These are phyloP conservation scores for Talpa occidentalis DNA, from an alignment of 2,113 vertebrate genomes.

Conservation along the genomic window DNA sequence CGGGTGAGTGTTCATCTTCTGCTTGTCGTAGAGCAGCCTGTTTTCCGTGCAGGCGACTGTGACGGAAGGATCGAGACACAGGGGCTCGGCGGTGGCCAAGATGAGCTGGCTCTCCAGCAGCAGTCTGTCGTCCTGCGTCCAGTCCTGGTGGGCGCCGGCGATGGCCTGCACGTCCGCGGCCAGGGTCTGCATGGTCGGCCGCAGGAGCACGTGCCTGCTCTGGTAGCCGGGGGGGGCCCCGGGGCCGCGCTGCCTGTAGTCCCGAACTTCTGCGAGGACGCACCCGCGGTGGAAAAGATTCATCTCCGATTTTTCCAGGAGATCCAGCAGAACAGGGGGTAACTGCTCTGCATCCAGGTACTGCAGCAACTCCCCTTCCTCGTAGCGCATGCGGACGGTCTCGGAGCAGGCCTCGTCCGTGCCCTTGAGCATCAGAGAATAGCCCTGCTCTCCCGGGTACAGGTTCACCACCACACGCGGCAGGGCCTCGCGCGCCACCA, in stretches of 20 bases:
- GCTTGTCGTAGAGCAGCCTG: conserved; percentile 94
- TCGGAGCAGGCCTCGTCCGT: conserved; percentile 94
- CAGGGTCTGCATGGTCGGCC: conserved; percentile 96
- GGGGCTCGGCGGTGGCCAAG: conserved; percentile 94
- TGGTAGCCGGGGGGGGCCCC: conserved; percentile 90
- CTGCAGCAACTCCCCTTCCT: conserved; percentile 92
- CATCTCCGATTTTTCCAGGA: conserved; percentile 94
- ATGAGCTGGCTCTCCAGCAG: conserved; percentile 95
- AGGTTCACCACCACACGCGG: conserved; percentile 95
- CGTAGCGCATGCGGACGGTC: conserved; percentile 94
- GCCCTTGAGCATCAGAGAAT: conserved; percentile 96
- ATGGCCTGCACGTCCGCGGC: conserved; percentile 94
- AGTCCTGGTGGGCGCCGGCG: conserved; percentile 92
- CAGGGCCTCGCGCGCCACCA: conserved; percentile 93
- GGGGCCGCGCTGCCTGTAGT: conserved; percentile 92
- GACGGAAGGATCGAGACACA: conserved; percentile 96
- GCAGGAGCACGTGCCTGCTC: conserved; percentile 93
- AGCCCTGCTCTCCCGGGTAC: conserved; percentile 95
- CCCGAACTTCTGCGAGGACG: conserved; percentile 96
- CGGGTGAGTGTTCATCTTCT: conserved; percentile 94
- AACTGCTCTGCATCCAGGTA: conserved; percentile 96
- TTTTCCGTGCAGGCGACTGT: conserved; percentile 94
- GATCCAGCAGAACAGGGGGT: conserved; percentile 94
- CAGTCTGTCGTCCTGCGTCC: conserved; percentile 97
- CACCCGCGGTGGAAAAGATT: conserved; percentile 97